Evolutionary conservation across 2,113 vertebrate genomes (phyloP).

Genomic region (Xenus cinereus): DNA sequence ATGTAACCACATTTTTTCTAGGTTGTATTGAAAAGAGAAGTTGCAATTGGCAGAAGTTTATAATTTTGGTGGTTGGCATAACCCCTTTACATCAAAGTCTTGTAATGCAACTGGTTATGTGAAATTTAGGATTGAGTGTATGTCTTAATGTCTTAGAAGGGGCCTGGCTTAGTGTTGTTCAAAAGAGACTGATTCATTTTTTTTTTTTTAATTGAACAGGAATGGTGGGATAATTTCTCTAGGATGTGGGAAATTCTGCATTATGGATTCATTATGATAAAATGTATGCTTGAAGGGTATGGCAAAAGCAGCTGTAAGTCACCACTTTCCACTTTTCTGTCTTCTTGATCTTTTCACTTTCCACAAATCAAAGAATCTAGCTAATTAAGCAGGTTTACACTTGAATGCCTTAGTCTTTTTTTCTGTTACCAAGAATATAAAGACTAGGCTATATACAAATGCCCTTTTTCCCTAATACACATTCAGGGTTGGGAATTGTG

Average conservation of each 20-base stretch:
- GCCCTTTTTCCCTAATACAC: background rate
- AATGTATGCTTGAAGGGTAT: background rate
- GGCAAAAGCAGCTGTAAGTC: background rate
- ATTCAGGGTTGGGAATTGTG: background rate
- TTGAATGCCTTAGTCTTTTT: background rate
- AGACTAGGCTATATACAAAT: background rate
- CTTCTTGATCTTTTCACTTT: background rate
- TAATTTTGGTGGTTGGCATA: background rate
- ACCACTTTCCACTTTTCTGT: background rate
- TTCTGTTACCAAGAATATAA: background rate
- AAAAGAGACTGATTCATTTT: background rate
- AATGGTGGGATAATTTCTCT: background rate
- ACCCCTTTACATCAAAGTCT: background rate
- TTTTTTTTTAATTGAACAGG: background rate
- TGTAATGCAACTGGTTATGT: background rate
- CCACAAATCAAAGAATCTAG: background rate
- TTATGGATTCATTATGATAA: background rate
- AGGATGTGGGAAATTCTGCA: background rate
- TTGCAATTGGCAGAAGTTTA: background rate
- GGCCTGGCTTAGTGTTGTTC: background rate
- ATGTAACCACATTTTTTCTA: background rate
- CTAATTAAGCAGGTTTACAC: background rate
- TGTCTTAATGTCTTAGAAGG: background rate
- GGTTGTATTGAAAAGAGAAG: background rate
- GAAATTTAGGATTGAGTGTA: background rate